Evolutionary conservation across 2,888 invertebrate genomes (phyloP).

Genomic region (Cataglyphis livida): DNA sequence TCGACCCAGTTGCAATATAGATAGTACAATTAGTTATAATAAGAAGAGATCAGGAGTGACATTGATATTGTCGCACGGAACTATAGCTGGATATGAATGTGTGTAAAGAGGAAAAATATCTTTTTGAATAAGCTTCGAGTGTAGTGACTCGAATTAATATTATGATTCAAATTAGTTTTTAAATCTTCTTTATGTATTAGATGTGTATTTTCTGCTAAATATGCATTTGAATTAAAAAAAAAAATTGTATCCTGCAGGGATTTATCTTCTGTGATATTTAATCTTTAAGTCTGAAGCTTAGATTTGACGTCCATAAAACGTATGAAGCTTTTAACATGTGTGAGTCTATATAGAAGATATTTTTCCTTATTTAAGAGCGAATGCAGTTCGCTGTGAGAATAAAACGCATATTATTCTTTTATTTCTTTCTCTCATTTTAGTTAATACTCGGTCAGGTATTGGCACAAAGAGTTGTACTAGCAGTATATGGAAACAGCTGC

Average conservation of each 20-base stretch:
- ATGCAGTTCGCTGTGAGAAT: constrained; percentile 54
- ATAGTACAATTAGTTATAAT: constrained; percentile 31
- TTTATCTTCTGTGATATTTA: not conserved
- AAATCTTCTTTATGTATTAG: not conserved
- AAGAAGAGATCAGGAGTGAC: constrained; percentile 36
- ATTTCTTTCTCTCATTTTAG: constrained; percentile 62
- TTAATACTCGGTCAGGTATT: constrained; percentile 79
- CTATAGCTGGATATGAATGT: constrained; percentile 59
- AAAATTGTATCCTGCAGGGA: not conserved
- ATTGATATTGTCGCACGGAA: constrained; percentile 51
- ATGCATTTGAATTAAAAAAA: not conserved
- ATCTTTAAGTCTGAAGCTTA: not conserved
- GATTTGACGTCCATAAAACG: not conserved
- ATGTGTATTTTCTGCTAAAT: not conserved
- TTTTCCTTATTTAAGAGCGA: constrained; percentile 35
- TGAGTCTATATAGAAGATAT: constrained; percentile 37
- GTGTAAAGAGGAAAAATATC: constrained; percentile 62
- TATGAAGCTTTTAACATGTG: not conserved
- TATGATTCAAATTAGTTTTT: not conserved
- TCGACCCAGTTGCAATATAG: constrained; percentile 64
- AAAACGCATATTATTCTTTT: constrained; percentile 62
- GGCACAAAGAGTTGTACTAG: constrained; percentile 84
- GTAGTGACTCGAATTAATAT: not conserved
- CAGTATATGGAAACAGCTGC: constrained; percentile 77
- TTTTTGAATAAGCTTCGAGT: constrained; percentile 16